phyloP scores from a whole-genome alignment of 2,797 vertebrate species.

The Ptychadena robeensis region DNA sequence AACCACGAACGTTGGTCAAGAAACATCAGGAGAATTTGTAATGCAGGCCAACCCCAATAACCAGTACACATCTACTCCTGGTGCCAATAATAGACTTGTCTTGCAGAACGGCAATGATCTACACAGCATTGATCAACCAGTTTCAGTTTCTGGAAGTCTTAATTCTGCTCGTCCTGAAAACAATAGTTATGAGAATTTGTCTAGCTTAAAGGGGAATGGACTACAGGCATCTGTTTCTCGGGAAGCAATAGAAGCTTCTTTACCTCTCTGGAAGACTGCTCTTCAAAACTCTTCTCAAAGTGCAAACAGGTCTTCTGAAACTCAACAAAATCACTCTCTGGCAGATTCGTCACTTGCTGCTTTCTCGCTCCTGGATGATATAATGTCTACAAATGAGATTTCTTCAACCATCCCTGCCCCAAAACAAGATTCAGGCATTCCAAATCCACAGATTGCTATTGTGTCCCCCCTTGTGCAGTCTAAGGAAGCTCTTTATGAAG shows the following conservation, averaged over 20 bases:
- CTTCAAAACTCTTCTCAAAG: neutral
- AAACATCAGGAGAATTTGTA: neutral
- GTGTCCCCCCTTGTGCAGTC: slow-evolving; percentile 77
- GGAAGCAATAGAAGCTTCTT: slow-evolving; percentile 73
- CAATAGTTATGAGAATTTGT: fast-evolving
- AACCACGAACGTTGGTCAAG: neutral
- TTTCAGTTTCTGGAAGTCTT: neutral
- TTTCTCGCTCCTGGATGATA: neutral
- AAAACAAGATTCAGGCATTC: slow-evolving; percentile 65
- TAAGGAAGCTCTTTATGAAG: slow-evolving; percentile 30
- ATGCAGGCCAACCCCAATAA: neutral
- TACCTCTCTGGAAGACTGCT: slow-evolving; percentile 69
- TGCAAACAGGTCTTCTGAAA: neutral
- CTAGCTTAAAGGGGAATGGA: neutral
- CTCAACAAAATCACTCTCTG: neutral
- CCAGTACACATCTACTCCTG: neutral
- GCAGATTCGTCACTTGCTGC: neutral
- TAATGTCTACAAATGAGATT: neutral
- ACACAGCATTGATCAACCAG: neutral
- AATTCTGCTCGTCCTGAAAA: neutral
- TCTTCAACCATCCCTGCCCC: slow-evolving; percentile 57
- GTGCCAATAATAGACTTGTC: no score
- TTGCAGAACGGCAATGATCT: neutral
- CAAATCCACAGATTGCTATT: slow-evolving; percentile 76
- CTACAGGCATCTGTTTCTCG: neutral